phyloP scores from a whole-genome alignment of 2,888 invertebrate species.

The Megamerina dolium region DNA sequence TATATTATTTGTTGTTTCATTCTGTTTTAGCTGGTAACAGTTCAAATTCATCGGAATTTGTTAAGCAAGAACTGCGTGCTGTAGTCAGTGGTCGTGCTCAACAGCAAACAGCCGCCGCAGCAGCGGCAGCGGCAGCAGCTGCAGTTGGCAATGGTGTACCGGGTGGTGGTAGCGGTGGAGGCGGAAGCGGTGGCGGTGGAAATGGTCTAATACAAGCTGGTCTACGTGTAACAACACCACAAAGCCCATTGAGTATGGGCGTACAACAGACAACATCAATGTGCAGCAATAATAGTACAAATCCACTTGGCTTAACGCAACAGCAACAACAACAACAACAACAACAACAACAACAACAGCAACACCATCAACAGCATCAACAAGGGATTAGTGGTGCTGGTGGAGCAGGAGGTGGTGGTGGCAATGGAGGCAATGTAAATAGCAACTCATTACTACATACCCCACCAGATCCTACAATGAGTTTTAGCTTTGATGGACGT shows the following conservation, averaged over 20 bases:
- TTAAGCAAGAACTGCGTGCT: slow-evolving; percentile 83
- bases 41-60: slow-evolving; percentile 75
- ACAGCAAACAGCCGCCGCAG: slow-evolving; percentile 45
- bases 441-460: slow-evolving; percentile 44
- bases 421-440: slow-evolving; percentile 12
- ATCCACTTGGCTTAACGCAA: slow-evolving; percentile 31
- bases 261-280: slow-evolving; percentile 27
- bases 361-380: slow-evolving; percentile 25
- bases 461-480: slow-evolving; percentile 45
- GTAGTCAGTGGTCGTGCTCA: slow-evolving; percentile 78
- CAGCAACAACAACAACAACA: slow-evolving; percentile 25
- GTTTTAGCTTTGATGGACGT: slow-evolving; percentile 48
- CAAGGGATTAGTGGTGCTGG: slow-evolving; percentile 17
- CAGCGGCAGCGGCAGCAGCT: slow-evolving; percentile 34
- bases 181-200: slow-evolving; percentile 11
- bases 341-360: too few relatives aligned
- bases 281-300: slow-evolving; percentile 39
- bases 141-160: slow-evolving; percentile 24
- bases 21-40: slow-evolving; percentile 53
- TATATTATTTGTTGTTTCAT: too few relatives aligned
- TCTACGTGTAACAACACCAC: slow-evolving; percentile 31
- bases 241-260: slow-evolving; percentile 46
- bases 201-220: background rate
- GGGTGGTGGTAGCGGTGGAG: slow-evolving; percentile 12
- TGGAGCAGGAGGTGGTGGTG: slow-evolving; percentile 1